A percentile compares a stretch with the other conserved stretches of the same genome.
Conservation (phyloP, 2,113 vertebrate species). For the Kobus ellipsiprymnus region DNA sequence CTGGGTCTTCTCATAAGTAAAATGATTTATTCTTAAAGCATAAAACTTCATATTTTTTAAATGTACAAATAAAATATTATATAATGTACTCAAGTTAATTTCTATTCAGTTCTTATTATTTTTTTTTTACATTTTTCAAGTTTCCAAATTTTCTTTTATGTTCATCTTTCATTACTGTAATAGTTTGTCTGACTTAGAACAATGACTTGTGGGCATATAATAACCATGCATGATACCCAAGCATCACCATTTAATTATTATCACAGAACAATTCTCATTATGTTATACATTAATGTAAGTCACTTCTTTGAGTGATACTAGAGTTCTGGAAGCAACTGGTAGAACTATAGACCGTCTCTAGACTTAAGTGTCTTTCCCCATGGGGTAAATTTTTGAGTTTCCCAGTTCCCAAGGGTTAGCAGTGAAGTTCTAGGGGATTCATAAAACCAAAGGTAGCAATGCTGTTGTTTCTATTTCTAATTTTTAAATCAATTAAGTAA, state of each 20-base stretch:
- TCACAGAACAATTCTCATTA: neutral
- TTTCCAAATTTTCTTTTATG: neutral
- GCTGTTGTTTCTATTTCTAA: neutral
- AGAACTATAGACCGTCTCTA: neutral
- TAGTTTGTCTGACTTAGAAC: neutral
- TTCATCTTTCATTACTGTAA: constrained; percentile 27
- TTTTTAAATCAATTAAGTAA: neutral
- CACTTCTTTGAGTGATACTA: constrained; percentile 48
- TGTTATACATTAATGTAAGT: neutral
- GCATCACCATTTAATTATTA: neutral
- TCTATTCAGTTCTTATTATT: neutral
- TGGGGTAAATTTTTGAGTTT: neutral
- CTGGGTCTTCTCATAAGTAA: neutral
- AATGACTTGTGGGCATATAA: neutral
- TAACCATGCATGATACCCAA: neutral
- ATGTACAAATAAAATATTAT: constrained; percentile 10
- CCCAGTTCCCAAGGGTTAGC: neutral
- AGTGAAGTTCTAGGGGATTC: neutral
- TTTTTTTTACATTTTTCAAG: constrained; percentile 10
- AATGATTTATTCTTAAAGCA: constrained; percentile 43
- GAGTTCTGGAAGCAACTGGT: constrained; percentile 48
- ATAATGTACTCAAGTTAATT: neutral
- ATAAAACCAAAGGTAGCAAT: neutral
- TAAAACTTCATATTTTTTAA: constrained; percentile 29
- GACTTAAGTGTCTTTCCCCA: neutral